These are phyloP conservation scores for Tylochromis polylepis DNA, from an alignment of 2,113 vertebrate species.

Conservation along the genomic window DNA sequence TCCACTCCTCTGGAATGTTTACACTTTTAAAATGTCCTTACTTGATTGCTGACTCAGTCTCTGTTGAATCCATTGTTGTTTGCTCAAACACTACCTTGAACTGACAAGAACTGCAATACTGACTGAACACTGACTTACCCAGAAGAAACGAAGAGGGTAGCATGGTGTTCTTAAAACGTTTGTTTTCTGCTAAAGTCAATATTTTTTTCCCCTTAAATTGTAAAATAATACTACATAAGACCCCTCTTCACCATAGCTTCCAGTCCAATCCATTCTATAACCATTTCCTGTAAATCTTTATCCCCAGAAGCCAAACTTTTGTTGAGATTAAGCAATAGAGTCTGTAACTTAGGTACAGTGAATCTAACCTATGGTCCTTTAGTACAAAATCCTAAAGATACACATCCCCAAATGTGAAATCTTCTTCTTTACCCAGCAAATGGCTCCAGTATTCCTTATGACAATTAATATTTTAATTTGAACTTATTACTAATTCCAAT, in stretches of 20 bases:
- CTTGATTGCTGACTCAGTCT: neutral
- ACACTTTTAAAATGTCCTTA: neutral
- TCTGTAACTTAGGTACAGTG: neutral
- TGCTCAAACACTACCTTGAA: neutral
- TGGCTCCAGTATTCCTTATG: neutral
- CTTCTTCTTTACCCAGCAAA: neutral
- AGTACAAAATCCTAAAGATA: neutral
- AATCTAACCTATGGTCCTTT: neutral
- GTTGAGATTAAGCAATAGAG: neutral
- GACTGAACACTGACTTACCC: neutral
- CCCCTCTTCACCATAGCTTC: neutral
- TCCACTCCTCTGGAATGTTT: fast-evolving
- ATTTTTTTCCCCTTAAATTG: neutral
- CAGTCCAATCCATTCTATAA: neutral
- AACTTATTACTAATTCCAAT: slow-evolving; percentile 22
- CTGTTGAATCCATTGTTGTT: neutral
- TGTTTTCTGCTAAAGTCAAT: fast-evolving
- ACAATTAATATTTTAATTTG: neutral
- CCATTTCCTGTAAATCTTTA: neutral
- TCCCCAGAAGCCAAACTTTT: neutral
- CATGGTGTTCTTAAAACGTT: neutral
- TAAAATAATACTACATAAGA: neutral
- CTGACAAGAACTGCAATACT: neutral
- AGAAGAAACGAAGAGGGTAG: neutral
- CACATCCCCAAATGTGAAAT: neutral